A percentile compares a stretch with the other conserved stretches of the same genome.
Conservation (phyloP, 2,113 vertebrate genomes). For the Pterocles burchelli region DNA sequence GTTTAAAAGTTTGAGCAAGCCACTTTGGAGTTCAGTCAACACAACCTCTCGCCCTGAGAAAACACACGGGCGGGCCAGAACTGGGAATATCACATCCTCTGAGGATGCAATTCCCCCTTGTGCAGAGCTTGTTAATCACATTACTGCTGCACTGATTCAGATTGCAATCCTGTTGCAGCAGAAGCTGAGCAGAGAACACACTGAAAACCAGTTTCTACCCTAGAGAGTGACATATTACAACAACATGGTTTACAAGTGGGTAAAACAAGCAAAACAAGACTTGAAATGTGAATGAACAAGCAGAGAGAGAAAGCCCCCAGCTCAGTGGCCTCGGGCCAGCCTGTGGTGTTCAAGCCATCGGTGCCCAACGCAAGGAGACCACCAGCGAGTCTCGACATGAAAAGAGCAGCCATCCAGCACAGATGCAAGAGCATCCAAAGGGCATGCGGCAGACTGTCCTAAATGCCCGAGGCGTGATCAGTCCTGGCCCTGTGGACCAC, state of each 20-base stretch:
- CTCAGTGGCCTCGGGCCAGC: not conserved
- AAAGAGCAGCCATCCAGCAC: not conserved
- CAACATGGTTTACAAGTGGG: not conserved
- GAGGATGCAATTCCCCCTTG: conserved; percentile 8
- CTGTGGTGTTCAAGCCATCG: not conserved
- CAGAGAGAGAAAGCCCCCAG: not conserved
- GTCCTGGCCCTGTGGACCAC: not conserved
- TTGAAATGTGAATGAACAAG: not conserved
- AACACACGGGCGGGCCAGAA: not conserved
- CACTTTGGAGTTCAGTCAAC: conserved; percentile 1
- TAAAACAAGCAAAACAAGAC: not conserved
- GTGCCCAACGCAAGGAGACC: not conserved
- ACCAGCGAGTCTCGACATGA: not conserved
- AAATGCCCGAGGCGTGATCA: not conserved
- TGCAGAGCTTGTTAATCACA: not conserved
- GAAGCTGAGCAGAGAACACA: not conserved
- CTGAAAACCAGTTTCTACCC: not conserved
- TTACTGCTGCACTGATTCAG: not conserved
- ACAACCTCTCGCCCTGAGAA: not conserved
- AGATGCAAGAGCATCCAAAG: not conserved
- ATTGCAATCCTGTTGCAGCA: not conserved
- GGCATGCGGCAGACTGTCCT: not conserved
- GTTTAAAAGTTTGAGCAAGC: not conserved
- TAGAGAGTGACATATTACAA: not conserved
- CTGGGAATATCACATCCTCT: not conserved